Percentiles rank a stretch among this genome's conserved stretches.
These are phyloP conservation scores for Fregata magnificens DNA, from an alignment of 2,113 vertebrate species.

Conservation along the genomic window DNA sequence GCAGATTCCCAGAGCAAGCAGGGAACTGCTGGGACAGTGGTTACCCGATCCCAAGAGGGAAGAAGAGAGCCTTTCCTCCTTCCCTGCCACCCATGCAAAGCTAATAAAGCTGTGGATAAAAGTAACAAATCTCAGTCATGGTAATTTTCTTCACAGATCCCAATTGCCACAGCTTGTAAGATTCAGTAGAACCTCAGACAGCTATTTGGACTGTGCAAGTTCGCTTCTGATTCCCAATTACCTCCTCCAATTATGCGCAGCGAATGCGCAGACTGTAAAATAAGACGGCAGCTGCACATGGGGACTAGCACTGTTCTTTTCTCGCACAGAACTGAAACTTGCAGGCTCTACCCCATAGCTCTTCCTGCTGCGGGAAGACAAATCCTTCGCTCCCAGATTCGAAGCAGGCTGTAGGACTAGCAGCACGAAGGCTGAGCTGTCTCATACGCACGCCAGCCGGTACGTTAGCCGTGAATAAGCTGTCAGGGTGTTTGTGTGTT, in stretches of 20 bases:
- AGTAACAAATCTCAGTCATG: neutral
- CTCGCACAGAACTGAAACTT: rapidly evolving
- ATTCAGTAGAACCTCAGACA: neutral
- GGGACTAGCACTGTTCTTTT: no score
- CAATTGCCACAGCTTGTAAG: no score
- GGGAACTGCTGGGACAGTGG: no score
- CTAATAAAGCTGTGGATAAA: neutral
- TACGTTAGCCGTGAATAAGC: rapidly evolving
- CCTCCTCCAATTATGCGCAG: rapidly evolving
- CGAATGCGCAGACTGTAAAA: rapidly evolving
- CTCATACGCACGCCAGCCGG: rapidly evolving
- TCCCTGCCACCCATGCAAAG: neutral
- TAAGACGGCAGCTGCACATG: rapidly evolving
- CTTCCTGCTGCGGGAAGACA: neutral
- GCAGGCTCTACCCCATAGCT: rapidly evolving
- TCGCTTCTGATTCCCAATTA: neutral
- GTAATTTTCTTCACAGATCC: neutral
- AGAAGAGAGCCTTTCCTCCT: neutral
- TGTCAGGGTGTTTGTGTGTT: rapidly evolving
- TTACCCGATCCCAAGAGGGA: neutral
- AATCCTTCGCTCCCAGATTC: rapidly evolving
- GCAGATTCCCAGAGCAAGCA: neutral
- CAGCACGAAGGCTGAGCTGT: neutral
- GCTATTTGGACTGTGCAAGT: rapidly evolving
- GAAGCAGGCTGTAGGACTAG: rapidly evolving